Evolutionary conservation across 2,888 invertebrate genomes (phyloP).

Genomic region (Priocnemis perturbator): DNA sequence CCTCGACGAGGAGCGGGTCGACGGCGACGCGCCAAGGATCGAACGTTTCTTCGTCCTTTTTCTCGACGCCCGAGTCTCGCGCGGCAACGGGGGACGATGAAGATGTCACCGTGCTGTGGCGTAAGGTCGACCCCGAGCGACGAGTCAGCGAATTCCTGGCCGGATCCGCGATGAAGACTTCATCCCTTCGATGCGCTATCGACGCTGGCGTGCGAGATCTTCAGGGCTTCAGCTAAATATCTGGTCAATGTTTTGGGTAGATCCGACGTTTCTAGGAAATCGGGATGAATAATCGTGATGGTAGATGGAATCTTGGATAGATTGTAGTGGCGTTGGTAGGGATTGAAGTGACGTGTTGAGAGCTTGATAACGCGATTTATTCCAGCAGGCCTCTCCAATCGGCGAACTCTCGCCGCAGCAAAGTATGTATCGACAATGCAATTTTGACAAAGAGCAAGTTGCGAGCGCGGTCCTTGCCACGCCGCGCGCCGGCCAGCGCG

Average conservation of each 20-base stretch:
- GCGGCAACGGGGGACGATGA: slow-evolving; percentile 1
- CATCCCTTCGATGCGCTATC: slow-evolving; percentile 44
- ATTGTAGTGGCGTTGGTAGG: no score
- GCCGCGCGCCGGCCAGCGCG: slow-evolving; percentile 30
- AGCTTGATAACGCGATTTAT: no score
- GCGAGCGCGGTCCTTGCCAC: background rate
- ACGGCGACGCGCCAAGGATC: slow-evolving; percentile 19
- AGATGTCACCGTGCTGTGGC: slow-evolving; percentile 15
- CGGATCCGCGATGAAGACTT: slow-evolving; percentile 46
- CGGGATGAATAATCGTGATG: no score
- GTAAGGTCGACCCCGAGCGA: slow-evolving; percentile 15
- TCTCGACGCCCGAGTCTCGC: slow-evolving; percentile 6
- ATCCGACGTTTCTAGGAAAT: no score
- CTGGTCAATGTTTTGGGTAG: no score
- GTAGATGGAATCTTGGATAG: no score
- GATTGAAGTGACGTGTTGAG: no score
- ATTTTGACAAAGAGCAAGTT: no score
- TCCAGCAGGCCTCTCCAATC: no score
- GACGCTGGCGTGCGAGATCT: slow-evolving; percentile 10
- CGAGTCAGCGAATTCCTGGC: slow-evolving; percentile 57
- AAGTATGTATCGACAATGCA: no score
- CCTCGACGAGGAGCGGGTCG: slow-evolving; percentile 24
- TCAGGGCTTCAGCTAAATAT: no score
- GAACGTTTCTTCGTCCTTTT: slow-evolving; percentile 21
- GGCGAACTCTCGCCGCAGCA: no score